Conservation (phyloP, 1,140 invertebrate species). For the Venturia canescens region DNA sequence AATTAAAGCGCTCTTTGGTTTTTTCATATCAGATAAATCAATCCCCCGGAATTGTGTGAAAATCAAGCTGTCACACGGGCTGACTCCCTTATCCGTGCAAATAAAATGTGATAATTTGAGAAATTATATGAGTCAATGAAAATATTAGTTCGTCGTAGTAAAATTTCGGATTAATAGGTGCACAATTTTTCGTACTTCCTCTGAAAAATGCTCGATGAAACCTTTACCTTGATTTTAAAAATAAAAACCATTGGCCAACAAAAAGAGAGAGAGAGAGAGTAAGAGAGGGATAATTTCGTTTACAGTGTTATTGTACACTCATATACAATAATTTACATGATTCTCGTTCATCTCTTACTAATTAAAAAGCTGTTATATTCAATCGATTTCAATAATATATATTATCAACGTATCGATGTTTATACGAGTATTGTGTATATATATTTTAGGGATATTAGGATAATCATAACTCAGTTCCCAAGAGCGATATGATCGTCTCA, state of each 20-base stretch:
- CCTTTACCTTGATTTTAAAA: not conserved
- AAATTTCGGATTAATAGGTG: not conserved
- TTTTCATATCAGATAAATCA: too few species aligned
- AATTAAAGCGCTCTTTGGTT: too few species aligned
- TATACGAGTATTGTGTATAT: not conserved
- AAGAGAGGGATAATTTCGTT: too few species aligned
- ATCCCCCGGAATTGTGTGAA: too few species aligned
- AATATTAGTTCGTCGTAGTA: not conserved
- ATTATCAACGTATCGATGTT: not conserved
- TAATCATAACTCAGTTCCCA: not conserved
- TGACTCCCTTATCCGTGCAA: too few species aligned
- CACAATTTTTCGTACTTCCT: not conserved
- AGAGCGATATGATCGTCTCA: not conserved
- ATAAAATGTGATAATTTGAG: not conserved
- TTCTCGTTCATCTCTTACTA: not conserved
- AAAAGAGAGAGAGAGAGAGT: too few species aligned
- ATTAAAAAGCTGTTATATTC: not conserved
- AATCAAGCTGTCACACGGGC: too few species aligned
- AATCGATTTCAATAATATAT: not conserved
- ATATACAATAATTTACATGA: slow-evolving; percentile 23
- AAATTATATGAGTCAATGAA: not conserved
- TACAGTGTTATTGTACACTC: too few species aligned
- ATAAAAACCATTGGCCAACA: not conserved
- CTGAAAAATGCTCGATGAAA: not conserved
- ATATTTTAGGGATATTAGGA: not conserved